Evolutionary conservation across 2,113 vertebrate species (phyloP), one percentile per base, ranked within the genome.

Genomic region (Pedionomus torquatus): DNA sequence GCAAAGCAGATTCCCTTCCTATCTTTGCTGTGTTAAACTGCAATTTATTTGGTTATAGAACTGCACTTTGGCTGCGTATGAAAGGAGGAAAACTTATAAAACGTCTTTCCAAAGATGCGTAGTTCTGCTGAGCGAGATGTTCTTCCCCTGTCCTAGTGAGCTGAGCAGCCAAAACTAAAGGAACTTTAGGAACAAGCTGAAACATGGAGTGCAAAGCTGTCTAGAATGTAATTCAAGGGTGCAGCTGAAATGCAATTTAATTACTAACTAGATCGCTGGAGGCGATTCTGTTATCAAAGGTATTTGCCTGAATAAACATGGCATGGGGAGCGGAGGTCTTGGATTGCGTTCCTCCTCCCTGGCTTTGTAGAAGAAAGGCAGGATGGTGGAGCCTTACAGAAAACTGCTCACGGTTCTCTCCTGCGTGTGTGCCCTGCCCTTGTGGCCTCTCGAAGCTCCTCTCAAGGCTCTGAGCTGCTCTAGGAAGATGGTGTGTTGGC

Each of bases 221-320:
- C 74, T 70, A 55, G 78, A 31, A 76, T 44, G 21, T 57, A 64
- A 93, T 72, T 63, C 37, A 64, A 35, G 23, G 87, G 64, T 91
- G 83, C 78, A 93, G 71, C 54, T 95, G 78, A 95, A 93, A 94
- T 51, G 26, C 51, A 65, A 3, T 93, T 95, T 92, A 93, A 96
- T 96, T 93, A 89, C 76, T 33, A 52, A 83, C 33, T 86, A 28
- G 21, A 61, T 90, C 72, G 85, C 95, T 87, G 5, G 63, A 87
- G 81, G 95, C 30, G 4, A 68, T 91, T 81, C 4, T 75, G 60
- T 95, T 93, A 96, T 90, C 90, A 79, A 52, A 91, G 60, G 7
- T 83, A 87, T 76, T 82, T 94, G 65, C 70, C 51, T 91, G 57
- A 68, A 85, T 66, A 90, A 91, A 60, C 49, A 64, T 66, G 2